These are phyloP conservation scores for Sebastes steindachneri DNA, from an alignment of 2,797 vertebrate genomes.

Conservation along the genomic window DNA sequence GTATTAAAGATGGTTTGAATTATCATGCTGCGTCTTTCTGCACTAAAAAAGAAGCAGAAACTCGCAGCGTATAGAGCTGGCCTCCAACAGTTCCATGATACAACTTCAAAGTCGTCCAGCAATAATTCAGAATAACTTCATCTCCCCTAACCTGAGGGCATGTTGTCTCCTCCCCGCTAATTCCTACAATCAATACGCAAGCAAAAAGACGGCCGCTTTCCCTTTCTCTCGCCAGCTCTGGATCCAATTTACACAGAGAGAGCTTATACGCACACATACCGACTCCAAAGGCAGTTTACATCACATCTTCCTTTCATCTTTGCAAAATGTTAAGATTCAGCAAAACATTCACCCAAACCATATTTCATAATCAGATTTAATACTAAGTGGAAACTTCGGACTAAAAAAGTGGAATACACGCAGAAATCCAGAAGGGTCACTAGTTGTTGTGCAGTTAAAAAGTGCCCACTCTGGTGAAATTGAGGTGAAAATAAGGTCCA, in stretches of 20 bases:
- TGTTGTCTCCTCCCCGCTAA: slow-evolving; percentile 62
- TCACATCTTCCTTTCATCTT: slow-evolving; percentile 70
- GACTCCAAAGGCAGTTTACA: slow-evolving; percentile 59
- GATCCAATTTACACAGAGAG: slow-evolving; percentile 51
- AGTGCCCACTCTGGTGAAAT: neutral
- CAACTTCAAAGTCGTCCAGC: slow-evolving; percentile 75
- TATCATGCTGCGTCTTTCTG: slow-evolving; percentile 69
- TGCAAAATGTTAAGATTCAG: slow-evolving; percentile 42
- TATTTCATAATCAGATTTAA: slow-evolving; percentile 47
- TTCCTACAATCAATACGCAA: slow-evolving; percentile 71
- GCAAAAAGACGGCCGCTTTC: slow-evolving; percentile 62
- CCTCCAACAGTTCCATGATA: slow-evolving; percentile 57
- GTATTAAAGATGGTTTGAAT: slow-evolving; percentile 80
- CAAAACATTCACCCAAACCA: slow-evolving; percentile 41
- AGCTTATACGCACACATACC: slow-evolving; percentile 31
- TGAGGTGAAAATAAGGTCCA: neutral
- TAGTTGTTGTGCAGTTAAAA: neutral
- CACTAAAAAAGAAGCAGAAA: slow-evolving; percentile 29
- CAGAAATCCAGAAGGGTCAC: neutral
- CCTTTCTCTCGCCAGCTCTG: slow-evolving; percentile 55
- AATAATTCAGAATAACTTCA: slow-evolving; percentile 68
- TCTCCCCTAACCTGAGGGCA: slow-evolving; percentile 73
- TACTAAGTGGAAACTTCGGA: slow-evolving; percentile 35
- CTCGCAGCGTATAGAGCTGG: slow-evolving; percentile 15
- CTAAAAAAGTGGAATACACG: neutral